Conservation (phyloP, 2,113 vertebrate species). For the Gambusia holbrooki region DNA sequence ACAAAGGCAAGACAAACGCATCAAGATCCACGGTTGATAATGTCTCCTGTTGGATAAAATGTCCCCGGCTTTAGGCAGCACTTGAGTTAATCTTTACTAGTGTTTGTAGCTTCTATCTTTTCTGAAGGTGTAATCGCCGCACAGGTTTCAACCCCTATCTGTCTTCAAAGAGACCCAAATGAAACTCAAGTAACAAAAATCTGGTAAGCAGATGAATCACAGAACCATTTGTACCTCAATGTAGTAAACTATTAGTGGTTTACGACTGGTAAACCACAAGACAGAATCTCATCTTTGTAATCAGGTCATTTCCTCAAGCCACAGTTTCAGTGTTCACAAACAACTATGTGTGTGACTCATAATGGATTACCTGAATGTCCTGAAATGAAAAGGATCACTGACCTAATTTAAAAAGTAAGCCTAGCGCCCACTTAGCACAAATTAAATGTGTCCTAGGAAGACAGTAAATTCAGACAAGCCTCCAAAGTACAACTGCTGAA, state of each 20-base stretch:
- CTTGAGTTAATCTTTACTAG: no score
- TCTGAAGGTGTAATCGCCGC: no score
- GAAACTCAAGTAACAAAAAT: conserved; percentile 20
- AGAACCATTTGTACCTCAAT: conserved; percentile 30
- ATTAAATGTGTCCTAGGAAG: conserved; percentile 20
- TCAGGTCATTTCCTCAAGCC: conserved; percentile 54
- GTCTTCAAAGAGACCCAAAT: conserved; percentile 17
- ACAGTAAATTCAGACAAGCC: conserved; percentile 49
- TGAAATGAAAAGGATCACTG: conserved; percentile 56
- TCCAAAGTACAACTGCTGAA: conserved; percentile 30
- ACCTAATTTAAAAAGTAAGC: conserved; percentile 43
- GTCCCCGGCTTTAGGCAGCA: conserved; percentile 17
- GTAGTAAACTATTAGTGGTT: conserved; percentile 51
- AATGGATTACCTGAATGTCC: conserved; percentile 62
- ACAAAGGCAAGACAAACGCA: background rate
- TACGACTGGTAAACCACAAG: conserved; percentile 22
- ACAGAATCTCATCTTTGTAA: conserved; percentile 50
- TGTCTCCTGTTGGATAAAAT: background rate
- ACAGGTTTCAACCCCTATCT: conserved; percentile 14
- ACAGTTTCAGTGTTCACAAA: conserved; percentile 20
- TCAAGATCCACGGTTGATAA: background rate
- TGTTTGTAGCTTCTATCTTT: no score
- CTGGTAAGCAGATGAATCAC: conserved; percentile 36
- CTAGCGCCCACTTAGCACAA: conserved; percentile 27
- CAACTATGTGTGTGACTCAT: conserved; percentile 35